Evolutionary conservation across 2,888 invertebrate genomes (phyloP), one percentile per base, ranked within the genome.

Genomic region (Pollenia amentaria): DNA sequence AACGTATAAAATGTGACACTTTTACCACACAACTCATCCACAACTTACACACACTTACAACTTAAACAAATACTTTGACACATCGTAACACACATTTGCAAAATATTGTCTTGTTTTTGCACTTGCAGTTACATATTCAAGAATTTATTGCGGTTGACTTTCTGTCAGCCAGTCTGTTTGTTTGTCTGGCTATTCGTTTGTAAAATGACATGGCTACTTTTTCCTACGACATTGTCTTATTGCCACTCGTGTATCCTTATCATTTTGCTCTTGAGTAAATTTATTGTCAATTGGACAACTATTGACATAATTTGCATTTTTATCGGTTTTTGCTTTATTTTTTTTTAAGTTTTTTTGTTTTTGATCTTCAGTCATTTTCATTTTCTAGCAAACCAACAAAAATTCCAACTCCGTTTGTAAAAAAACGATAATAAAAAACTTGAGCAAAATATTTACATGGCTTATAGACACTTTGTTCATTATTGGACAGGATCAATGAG

Each of bases 241-340:
- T 67, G 16, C 48, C 73, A 62, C n/a, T 48, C 60, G 48, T 40
- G 72, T 55, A 60, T 55, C 29, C 18, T 48, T 70, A 44, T 72
- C 38, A 18, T 64, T 64, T 69, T 6, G 18, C 18, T 53, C 64
- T 77, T 77, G 46, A 46, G 16, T 21, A 70, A 70, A 77, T 62
- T 70, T 76, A 82, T 57, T 83, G 70, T 48, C 55, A 72, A 48
- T 83, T 70, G 44, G 46, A 77, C 70, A 77, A 65, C 83, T 77
- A 77, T 83, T 77, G 83, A 77, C 57, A 65, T 72, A 72, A 84
- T 84, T 84, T 84, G 78, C 84, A 84, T 84, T 51, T 84, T 84
- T 84, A 78, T 78, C 72, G 72, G 57, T 44, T 78, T 84, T 78
- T 64, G 12, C 51, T 48, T 40, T 46, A 29, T 21, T 65, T 60